phyloP scores from a whole-genome alignment of 1,140 invertebrate species.

The Anoplophora glabripennis region DNA sequence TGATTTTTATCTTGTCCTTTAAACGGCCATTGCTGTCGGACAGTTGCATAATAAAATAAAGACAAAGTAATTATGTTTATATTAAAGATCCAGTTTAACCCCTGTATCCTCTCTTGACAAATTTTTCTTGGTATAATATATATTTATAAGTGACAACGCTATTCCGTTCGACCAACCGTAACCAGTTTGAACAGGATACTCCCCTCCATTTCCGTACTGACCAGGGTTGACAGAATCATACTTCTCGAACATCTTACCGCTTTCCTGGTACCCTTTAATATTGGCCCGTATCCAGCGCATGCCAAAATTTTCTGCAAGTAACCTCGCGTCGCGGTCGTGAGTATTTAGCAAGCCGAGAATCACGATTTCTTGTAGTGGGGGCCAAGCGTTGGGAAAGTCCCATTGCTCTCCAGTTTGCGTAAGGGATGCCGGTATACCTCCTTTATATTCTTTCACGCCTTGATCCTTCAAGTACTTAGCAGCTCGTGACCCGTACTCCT shows the following conservation, averaged over 20 bases:
- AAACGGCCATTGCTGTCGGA: too few species aligned
- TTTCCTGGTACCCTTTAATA: slow-evolving; percentile 55
- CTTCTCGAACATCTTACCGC: slow-evolving; percentile 80
- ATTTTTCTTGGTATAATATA: slow-evolving; percentile 6
- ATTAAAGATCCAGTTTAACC: too few species aligned
- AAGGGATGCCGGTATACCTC: slow-evolving; percentile 75
- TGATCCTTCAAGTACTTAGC: slow-evolving; percentile 55
- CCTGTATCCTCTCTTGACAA: too few species aligned
- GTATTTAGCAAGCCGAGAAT: slow-evolving; percentile 62
- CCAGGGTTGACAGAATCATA: slow-evolving; percentile 73
- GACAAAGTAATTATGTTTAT: too few species aligned
- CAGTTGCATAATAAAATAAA: too few species aligned
- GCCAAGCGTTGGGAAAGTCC: slow-evolving; percentile 89
- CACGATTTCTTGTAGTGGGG: slow-evolving; percentile 75
- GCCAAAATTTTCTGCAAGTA: slow-evolving; percentile 66
- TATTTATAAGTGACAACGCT: slow-evolving; percentile 25
- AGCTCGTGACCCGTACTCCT: slow-evolving; percentile 47
- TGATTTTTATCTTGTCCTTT: too few species aligned
- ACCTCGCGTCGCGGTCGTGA: slow-evolving; percentile 58
- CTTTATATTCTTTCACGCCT: slow-evolving; percentile 53
- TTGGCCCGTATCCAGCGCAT: slow-evolving; percentile 73
- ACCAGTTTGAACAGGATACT: slow-evolving; percentile 84
- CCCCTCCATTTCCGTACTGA: slow-evolving; percentile 78
- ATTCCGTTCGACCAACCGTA: slow-evolving; percentile 96
- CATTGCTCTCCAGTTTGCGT: slow-evolving; percentile 76